Evolutionary conservation across 1,140 invertebrate species (phyloP), one percentile per base, ranked within the genome.

Genomic region (Zaprionus inermis): DNA sequence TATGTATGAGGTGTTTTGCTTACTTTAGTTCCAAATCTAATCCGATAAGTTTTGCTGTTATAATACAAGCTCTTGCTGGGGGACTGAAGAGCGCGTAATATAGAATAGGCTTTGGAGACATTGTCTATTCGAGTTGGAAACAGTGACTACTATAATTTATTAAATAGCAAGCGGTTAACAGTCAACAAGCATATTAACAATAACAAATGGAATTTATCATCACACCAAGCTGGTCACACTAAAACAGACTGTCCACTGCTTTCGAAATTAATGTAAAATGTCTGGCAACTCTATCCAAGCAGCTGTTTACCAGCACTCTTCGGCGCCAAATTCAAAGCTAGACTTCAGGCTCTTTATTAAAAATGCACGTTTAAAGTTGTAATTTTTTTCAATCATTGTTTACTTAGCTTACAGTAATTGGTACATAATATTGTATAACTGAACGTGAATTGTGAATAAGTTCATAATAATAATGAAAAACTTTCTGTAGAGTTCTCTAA

Each of bases 71-170:
- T 11, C 94, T 82, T 14, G 93, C 92, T 12, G 94, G 93, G 34
- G 94, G 92, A 68, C 93, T 94, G 18, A 92, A 80, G 1, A 92
- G 76, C 36, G 92, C 83, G 81, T 93, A 93, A 74, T 94, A 94
- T 14, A 94, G 69, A 11, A 59, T 81, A n/a, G 92, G 91, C 30
- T 91, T 91, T 34, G 34, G 5, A 16, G 78, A 63, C 78, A 85
- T 78, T 24, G 30, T 49, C 0, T 51, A 46, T 10, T 16, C 11
- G 16, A 14, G 30, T 34, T 30, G 20, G 6, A 16, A 30, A 1
- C 12, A n/a, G 12, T 38, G 11, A n/a, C n/a, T n/a, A n/a, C n/a
- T n/a, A n/a, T n/a, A n/a, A n/a, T n/a, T n/a, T n/a, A n/a, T n/a
- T n/a, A n/a, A n/a, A n/a, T n/a, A 5, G 16, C 10, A 4, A 34